Evolutionary conservation across 2,888 invertebrate genomes (phyloP).

Genomic region (Stenurella melanura): DNA sequence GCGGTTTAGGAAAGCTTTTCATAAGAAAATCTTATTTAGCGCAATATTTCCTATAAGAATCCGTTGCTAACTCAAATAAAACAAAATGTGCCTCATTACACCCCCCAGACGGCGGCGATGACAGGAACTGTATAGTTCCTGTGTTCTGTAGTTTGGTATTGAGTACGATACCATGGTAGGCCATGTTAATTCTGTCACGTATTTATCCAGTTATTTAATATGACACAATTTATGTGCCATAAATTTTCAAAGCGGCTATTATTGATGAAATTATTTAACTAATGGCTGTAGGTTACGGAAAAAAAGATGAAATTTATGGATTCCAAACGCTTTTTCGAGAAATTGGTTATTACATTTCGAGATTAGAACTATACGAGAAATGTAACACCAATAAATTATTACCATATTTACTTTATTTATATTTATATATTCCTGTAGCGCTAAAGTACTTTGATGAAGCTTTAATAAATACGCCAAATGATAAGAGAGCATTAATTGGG

Average conservation of each 20-base stretch:
- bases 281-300: conserved; percentile 35
- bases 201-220: neutral
- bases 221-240: neutral
- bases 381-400: conserved; percentile 51
- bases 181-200: neutral
- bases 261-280: too few species aligned
- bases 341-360: conserved; percentile 67
- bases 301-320: conserved; percentile 66
- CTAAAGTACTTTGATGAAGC: conserved; percentile 67
- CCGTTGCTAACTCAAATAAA: too few species aligned
- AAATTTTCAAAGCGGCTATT: too few species aligned
- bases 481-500: conserved; percentile 76
- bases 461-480: conserved; percentile 68
- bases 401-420: neutral
- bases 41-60: too few species aligned
- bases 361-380: conserved; percentile 68
- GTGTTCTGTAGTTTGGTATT: too few species aligned
- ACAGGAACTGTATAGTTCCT: too few species aligned
- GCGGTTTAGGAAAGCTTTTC: too few species aligned
- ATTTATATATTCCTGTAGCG: conserved; percentile 56
- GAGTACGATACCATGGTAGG: neutral
- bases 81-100: too few species aligned
- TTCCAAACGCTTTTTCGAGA: conserved; percentile 67
- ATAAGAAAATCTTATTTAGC: too few species aligned
- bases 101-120: too few species aligned